A percentile compares a stretch with the other conserved stretches of the same genome.
phyloP scores from a whole-genome alignment of 1,140 invertebrate genomes.

The Conus betulinus region DNA sequence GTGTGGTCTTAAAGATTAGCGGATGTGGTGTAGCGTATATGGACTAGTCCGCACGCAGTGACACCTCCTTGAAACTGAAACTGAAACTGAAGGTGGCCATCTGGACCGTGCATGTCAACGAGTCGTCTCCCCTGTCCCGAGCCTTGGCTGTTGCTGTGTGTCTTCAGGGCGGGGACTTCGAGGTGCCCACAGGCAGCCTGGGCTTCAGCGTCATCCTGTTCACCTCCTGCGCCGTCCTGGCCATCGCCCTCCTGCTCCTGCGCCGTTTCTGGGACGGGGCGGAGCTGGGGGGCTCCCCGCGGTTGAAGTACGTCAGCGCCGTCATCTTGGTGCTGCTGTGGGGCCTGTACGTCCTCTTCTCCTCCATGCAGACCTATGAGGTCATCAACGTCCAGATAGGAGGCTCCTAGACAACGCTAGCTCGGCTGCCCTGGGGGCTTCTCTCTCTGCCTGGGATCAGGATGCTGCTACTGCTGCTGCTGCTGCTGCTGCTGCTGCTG shows the following conservation, averaged over 20 bases:
- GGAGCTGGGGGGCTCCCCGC: constrained; percentile 80
- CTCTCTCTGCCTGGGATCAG: too few relatives aligned
- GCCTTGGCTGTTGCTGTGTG: background rate
- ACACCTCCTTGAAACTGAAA: too few relatives aligned
- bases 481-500: background rate
- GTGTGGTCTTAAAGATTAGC: too few relatives aligned
- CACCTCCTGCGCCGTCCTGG: constrained; percentile 77
- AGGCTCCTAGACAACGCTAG: background rate
- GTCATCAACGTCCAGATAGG: constrained; percentile 62
- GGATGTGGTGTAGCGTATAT: too few relatives aligned
- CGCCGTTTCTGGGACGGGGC: constrained; percentile 74
- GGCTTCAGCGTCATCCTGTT: constrained; percentile 81
- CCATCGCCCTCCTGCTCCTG: constrained; percentile 77
- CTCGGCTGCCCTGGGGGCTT: too few relatives aligned
- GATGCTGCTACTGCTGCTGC: too few relatives aligned
- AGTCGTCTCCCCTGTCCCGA: too few relatives aligned
- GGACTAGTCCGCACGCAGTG: too few relatives aligned
- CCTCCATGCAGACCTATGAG: constrained; percentile 76
- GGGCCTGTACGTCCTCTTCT: constrained; percentile 79
- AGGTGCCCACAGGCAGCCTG: constrained; percentile 77
- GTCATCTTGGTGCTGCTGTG: constrained; percentile 77
- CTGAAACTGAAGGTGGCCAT: too few relatives aligned
- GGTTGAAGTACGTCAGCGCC: constrained; percentile 73
- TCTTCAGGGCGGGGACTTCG: constrained; percentile 78
- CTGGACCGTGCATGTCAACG: background rate